A percentile compares a stretch with the other conserved stretches of the same genome.
Conservation (phyloP, 37 sponge, comb jelly and placozoan genomes). For the Theonella swinhoei region DNA sequence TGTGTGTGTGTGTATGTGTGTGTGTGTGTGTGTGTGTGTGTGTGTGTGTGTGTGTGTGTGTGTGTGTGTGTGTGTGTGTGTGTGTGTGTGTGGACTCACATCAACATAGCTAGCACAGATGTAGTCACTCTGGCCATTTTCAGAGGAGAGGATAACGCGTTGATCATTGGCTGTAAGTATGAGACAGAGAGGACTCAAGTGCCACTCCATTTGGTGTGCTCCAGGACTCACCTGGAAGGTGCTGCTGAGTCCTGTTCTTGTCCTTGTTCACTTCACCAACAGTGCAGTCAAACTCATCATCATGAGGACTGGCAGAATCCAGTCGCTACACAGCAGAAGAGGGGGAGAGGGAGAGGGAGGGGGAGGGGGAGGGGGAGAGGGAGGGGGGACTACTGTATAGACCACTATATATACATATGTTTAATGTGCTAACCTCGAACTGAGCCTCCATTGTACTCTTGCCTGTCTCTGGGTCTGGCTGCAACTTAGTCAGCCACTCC, state of each 20-base stretch:
- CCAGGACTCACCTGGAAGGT: conserved; percentile 61
- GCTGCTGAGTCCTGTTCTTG: conserved; percentile 64
- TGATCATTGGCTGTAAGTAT: conserved; percentile 51
- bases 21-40: too few species aligned
- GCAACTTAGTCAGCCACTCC: conserved; percentile 26
- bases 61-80: too few species aligned
- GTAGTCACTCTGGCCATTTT: conserved; percentile 59
- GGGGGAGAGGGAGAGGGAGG: neutral
- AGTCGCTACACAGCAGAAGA: conserved; percentile 39
- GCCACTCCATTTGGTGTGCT: neutral
- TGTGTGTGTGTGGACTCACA: too few species aligned
- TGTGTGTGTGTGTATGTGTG: too few species aligned
- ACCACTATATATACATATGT: neutral
- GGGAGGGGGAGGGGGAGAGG: neutral
- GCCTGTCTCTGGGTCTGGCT: conserved; percentile 21
- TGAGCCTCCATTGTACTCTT: conserved; percentile 48
- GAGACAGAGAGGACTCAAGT: neutral
- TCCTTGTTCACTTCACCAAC: conserved; percentile 63
- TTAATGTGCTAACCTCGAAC: conserved; percentile 59
- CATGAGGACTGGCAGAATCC: conserved; percentile 51
- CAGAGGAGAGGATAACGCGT: conserved; percentile 56
- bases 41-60: too few species aligned
- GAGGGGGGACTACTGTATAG: neutral
- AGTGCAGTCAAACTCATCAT: conserved; percentile 68
- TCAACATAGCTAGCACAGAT: conserved; percentile 76